Percentiles rank a stretch among this genome's conserved stretches.
Evolutionary conservation across 2,797 vertebrate species (phyloP).

Genomic region (Echeneis naucrates): DNA sequence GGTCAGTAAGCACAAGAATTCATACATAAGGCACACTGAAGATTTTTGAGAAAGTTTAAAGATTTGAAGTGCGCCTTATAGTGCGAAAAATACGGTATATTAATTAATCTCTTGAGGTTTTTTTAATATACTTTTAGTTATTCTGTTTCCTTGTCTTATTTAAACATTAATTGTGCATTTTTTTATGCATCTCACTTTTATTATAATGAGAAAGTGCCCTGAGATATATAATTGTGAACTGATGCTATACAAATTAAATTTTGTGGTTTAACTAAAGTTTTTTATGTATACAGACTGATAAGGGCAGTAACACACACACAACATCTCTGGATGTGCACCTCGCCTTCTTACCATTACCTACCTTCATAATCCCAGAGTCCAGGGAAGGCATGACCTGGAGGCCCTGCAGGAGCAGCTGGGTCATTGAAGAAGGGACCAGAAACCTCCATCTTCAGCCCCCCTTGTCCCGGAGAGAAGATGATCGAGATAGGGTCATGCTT

Average conservation of each 20-base stretch:
- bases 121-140: not conserved
- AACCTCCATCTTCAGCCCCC: slow-evolving; percentile 87
- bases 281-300: not conserved
- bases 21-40: no score
- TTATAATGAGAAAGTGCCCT: no score
- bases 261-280: no score
- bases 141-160: not conserved
- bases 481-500: slow-evolving; percentile 85
- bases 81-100: no score
- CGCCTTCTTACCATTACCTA: slow-evolving; percentile 60
- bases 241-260: no score
- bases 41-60: no score
- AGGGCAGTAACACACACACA: not conserved
- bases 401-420: slow-evolving; percentile 86
- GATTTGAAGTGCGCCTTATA: no score
- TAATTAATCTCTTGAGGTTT: not conserved
- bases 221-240: no score
- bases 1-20: no score
- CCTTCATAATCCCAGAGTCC: slow-evolving; percentile 95
- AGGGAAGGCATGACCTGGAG: slow-evolving; percentile 86
- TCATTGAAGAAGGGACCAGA: slow-evolving; percentile 92
- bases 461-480: slow-evolving; percentile 78
- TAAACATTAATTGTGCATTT: no score
- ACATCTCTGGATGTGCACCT: not conserved
- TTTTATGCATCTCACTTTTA: no score